Percentiles rank a stretch among this genome's conserved stretches.
Conservation (phyloP, 2,113 vertebrate species). For the Clarias magur region DNA sequence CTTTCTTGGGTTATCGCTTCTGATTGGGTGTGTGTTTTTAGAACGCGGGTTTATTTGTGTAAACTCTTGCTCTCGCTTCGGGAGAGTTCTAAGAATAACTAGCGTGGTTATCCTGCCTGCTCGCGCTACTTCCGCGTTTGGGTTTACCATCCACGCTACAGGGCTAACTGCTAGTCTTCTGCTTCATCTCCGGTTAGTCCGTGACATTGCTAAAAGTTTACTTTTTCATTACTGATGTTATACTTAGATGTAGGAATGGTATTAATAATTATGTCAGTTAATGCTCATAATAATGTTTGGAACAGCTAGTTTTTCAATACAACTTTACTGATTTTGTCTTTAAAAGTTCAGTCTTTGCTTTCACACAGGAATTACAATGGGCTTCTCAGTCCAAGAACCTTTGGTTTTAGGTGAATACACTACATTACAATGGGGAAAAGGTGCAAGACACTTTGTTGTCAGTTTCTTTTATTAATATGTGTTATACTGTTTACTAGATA, state of each 20-base stretch:
- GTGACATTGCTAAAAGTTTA: background rate
- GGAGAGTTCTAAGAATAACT: no score
- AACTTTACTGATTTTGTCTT: background rate
- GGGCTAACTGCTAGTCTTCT: no score
- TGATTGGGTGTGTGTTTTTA: no score
- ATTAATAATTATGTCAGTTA: background rate
- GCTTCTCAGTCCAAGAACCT: background rate
- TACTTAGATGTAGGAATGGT: background rate
- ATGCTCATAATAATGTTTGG: background rate
- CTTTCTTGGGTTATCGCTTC: no score
- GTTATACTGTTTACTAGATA: background rate
- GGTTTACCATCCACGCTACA: no score
- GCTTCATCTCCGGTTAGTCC: no score
- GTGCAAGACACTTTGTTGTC: background rate
- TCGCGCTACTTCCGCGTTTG: no score
- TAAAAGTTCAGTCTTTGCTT: background rate
- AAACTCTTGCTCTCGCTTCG: no score
- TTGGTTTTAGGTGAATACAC: background rate
- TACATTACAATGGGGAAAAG: background rate
- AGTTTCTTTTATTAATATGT: background rate
- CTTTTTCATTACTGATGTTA: background rate
- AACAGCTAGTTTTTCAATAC: background rate
- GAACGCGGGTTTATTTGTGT: no score
- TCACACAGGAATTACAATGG: background rate
- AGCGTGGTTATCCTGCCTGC: no score